Evolutionary conservation across 2,797 vertebrate species (phyloP), one percentile per base, ranked within the genome.

Genomic region (Todus mexicanus): DNA sequence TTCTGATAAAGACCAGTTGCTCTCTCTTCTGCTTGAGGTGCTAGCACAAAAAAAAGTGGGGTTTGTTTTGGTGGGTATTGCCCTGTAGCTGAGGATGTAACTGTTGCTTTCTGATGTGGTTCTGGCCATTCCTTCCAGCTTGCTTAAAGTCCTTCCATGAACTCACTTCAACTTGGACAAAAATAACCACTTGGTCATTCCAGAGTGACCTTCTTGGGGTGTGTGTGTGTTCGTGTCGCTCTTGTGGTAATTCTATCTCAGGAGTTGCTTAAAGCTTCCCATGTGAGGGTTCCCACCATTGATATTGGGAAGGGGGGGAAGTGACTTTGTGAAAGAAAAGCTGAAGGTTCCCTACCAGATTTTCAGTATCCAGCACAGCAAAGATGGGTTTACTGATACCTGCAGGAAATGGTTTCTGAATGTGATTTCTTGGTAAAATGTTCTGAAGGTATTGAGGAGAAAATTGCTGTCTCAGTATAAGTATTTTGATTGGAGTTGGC

Each of bases 21-120:
- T 65, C 4, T 4, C 19, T 48, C 27, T 25, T 7, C 29, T 26
- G 12, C 12, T 12, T 2, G 53, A 13, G 53, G 12, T 7, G 8
- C 7, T 6, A 1, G 5, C 1, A 0, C 2, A 5, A 23, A 15
- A 4, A 2, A 4, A n/a, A n/a, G n/a, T n/a, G n/a, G n/a, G 14
- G 12, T 16, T 3, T 40, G 23, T 33, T 63, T 23, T 2, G 57
- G 10, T 12, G 22, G 5, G 10, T 4, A 27, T 38, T 57, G 48
- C 23, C 5, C 53, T 14, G 7, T 2, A 16, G 66, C 21, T 2
- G 0, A 3, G 10, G 35, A 1, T 9, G 1, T 7, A 31, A 4
- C 3, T 10, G 9, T 19, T 42, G 26, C 22, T 70, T 43, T 31
- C 21, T 18, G 47, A 1, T 64, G 45, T n/a, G 22, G 9, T 26